Evolutionary conservation across 2,113 vertebrate species (phyloP).

Genomic region (Jaculus jaculus): DNA sequence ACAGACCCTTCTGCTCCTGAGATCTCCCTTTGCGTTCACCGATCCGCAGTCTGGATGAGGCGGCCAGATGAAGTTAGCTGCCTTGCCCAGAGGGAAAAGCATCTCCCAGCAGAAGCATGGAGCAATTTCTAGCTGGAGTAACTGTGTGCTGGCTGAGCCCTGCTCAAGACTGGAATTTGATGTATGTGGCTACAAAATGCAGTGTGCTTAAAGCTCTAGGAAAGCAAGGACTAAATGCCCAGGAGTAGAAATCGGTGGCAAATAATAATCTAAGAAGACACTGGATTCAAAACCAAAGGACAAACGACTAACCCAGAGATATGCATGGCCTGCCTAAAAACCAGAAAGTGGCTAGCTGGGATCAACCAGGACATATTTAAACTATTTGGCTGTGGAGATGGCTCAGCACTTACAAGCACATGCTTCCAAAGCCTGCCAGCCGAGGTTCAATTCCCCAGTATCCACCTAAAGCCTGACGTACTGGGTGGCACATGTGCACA

Average conservation of each 20-base stretch:
- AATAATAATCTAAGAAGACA: background rate
- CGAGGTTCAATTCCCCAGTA: background rate
- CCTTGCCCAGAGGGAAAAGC: background rate
- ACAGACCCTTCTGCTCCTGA: background rate
- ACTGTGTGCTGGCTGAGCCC: background rate
- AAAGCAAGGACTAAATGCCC: background rate
- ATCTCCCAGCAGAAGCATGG: background rate
- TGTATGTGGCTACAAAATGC: constrained; percentile 47
- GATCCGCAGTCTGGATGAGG: background rate
- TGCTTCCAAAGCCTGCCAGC: background rate
- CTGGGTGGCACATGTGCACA: too few relatives aligned
- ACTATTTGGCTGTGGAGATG: background rate
- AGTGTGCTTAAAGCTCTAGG: background rate
- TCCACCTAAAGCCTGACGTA: background rate
- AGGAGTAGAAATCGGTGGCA: constrained; percentile 43
- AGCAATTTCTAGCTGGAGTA: background rate
- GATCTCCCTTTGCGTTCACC: background rate
- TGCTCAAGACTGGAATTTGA: background rate
- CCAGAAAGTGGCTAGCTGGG: background rate
- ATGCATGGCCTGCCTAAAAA: background rate
- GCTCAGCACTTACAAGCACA: background rate
- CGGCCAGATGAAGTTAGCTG: background rate
- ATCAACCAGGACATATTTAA: constrained; percentile 25
- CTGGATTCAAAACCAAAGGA: background rate
- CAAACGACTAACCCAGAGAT: background rate